phyloP scores from a whole-genome alignment of 2,797 vertebrate genomes.

The Merluccius polli region DNA sequence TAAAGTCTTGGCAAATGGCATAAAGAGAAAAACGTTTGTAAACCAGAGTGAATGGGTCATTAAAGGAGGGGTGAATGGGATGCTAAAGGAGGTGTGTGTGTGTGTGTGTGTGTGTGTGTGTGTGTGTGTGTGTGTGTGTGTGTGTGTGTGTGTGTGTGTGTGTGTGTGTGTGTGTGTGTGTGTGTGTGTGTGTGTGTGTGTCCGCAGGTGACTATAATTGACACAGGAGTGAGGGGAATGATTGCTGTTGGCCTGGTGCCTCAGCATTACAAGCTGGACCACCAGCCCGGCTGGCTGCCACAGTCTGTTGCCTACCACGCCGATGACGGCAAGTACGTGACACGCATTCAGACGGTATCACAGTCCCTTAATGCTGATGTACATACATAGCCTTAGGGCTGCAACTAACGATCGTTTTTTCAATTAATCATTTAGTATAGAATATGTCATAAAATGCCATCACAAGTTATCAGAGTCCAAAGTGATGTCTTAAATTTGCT shows the following conservation, averaged over 20 bases:
- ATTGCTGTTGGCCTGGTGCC: slow-evolving; percentile 93
- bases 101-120: not conserved
- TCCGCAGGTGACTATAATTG: slow-evolving; percentile 85
- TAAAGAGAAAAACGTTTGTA: not conserved
- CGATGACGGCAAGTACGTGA: slow-evolving; percentile 92
- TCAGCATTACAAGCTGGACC: slow-evolving; percentile 90
- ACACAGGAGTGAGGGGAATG: slow-evolving; percentile 91
- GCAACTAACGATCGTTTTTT: too few species aligned
- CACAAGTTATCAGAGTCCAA: too few species aligned
- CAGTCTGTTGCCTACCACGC: slow-evolving; percentile 94
- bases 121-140: not conserved
- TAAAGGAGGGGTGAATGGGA: not conserved
- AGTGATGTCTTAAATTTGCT: too few species aligned
- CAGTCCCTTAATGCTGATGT: too few species aligned
- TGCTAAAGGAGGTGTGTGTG: too few species aligned
- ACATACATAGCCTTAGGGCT: too few species aligned
- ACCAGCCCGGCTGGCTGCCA: slow-evolving; percentile 92
- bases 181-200: not conserved
- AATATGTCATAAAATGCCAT: too few species aligned
- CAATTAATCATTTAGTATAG: too few species aligned
- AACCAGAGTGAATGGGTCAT: not conserved
- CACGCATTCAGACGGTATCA: not conserved
- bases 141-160: too few species aligned
- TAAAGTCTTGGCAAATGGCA: not conserved
- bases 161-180: not conserved